These are phyloP conservation scores for Chionoecetes opilio DNA, from an alignment of 1,140 invertebrate species.

Conservation along the genomic window DNA sequence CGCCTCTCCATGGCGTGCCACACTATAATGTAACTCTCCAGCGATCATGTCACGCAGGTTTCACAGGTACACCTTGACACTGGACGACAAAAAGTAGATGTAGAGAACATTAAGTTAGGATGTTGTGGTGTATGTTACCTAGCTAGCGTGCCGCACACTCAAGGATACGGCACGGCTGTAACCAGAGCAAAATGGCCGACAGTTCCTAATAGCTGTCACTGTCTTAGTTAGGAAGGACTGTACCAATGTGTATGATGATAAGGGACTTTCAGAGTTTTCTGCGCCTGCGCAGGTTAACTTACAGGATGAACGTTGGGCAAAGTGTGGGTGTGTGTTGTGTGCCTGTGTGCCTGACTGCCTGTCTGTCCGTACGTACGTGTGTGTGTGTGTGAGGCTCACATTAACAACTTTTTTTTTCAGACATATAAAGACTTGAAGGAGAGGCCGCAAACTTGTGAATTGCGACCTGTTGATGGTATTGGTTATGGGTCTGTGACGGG, in stretches of 20 bases:
- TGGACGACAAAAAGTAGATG: background rate
- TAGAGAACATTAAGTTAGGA: background rate
- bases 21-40: background rate
- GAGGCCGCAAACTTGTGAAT: too few species aligned
- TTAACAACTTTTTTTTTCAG: background rate
- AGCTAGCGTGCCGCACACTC: background rate
- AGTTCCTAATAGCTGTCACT: too few species aligned
- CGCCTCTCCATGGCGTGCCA: background rate
- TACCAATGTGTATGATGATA: too few species aligned
- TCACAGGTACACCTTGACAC: background rate
- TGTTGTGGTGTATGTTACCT: background rate
- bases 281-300: too few species aligned
- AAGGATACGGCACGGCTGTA: background rate
- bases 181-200: constrained; percentile 34
- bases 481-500: too few species aligned
- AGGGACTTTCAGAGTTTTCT: too few species aligned
- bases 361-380: too few species aligned
- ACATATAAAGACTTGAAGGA: too few species aligned
- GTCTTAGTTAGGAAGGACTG: too few species aligned
- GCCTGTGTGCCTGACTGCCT: too few species aligned
- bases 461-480: too few species aligned
- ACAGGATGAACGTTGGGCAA: too few species aligned
- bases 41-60: background rate
- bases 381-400: background rate
- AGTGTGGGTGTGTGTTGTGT: background rate